Conservation (phyloP, 2,797 vertebrate genomes). For the Anguilla anguilla region DNA sequence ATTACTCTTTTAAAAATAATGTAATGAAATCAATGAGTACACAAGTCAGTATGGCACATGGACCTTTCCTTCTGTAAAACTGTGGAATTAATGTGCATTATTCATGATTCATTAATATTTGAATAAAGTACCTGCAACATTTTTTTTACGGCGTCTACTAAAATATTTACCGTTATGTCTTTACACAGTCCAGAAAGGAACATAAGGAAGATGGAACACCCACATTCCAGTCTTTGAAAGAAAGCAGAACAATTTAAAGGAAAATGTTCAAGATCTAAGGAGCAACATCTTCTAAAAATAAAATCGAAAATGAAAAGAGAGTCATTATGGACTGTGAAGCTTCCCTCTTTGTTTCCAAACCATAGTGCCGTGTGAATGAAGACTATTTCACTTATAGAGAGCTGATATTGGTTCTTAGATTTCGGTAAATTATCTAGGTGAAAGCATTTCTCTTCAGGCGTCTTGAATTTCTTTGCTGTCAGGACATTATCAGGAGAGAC, state of each 20-base stretch:
- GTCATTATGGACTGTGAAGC: not conserved
- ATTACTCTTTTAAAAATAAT: not conserved
- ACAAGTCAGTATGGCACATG: not conserved
- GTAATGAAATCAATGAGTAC: slow-evolving; percentile 6
- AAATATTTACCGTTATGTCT: not conserved
- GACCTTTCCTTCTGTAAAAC: not conserved
- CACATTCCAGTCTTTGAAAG: not conserved
- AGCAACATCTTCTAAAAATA: not conserved
- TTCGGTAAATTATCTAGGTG: not conserved
- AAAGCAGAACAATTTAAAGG: not conserved
- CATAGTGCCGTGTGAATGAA: not conserved
- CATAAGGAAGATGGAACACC: not conserved
- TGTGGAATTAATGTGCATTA: slow-evolving; percentile 7
- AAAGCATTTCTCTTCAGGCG: not conserved
- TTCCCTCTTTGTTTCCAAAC: not conserved
- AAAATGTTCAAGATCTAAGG: not conserved
- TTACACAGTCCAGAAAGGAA: not conserved
- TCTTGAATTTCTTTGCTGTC: slow-evolving; percentile 22
- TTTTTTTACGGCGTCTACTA: not conserved
- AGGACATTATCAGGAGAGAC: not conserved
- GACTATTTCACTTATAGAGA: not conserved
- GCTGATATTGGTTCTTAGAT: not conserved
- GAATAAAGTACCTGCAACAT: slow-evolving; percentile 2
- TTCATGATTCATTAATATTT: slow-evolving; percentile 14
- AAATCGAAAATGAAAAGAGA: not conserved